Evolutionary conservation across 2,888 invertebrate species (phyloP).

Genomic region (Protonemura montana): DNA sequence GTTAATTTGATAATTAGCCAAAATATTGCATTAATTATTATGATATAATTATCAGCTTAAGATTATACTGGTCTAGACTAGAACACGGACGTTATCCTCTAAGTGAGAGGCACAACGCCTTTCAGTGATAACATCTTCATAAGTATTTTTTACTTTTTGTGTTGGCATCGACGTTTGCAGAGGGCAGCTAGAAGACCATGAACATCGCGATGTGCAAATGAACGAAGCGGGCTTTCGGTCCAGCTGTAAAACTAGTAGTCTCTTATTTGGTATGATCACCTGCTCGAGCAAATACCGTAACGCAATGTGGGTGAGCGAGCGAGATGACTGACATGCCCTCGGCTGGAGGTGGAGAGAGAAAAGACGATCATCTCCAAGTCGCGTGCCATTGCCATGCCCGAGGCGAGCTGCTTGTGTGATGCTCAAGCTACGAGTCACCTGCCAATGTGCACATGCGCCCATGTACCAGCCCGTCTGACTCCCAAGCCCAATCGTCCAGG

Average conservation of each 20-base stretch:
- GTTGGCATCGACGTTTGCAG: background rate
- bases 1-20: slow-evolving; percentile 4
- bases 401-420: background rate
- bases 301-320: background rate
- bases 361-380: background rate
- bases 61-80: background rate
- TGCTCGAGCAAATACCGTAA: slow-evolving; percentile 12
- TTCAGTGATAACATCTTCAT: background rate
- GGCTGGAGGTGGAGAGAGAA: background rate
- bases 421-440: background rate
- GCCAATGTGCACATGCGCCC: background rate
- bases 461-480: background rate
- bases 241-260: background rate
- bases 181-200: background rate
- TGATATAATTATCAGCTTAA: background rate
- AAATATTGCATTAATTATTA: background rate
- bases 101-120: background rate
- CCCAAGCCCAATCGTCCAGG: no score
- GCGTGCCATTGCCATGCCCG: background rate
- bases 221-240: background rate
- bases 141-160: background rate
- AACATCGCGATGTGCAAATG: background rate
- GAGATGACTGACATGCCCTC: background rate
- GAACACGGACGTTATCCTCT: background rate
- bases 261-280: slow-evolving; percentile 5